Evolutionary conservation across 2,113 vertebrate species (phyloP).

Genomic region (Dicaeum eximium): DNA sequence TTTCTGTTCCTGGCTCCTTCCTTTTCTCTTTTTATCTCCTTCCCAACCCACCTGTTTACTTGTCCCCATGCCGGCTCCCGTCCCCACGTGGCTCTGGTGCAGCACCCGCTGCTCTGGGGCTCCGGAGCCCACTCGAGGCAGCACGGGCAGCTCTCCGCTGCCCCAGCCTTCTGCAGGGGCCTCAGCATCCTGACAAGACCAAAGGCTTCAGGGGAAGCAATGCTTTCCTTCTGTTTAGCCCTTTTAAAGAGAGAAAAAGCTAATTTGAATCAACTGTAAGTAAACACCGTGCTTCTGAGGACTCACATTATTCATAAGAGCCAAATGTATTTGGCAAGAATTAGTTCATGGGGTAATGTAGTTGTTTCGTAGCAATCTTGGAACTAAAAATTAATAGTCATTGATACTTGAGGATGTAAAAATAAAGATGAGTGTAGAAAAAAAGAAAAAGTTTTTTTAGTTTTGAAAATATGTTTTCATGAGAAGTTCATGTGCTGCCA

Average conservation of each 20-base stretch:
- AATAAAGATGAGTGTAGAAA: background rate
- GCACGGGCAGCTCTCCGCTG: accelerated
- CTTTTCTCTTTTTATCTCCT: background rate
- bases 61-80: accelerated
- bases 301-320: background rate
- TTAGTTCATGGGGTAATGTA: background rate
- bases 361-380: background rate
- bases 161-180: background rate
- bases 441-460: background rate
- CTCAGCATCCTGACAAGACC: background rate
- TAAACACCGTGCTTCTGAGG: background rate
- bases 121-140: background rate
- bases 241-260: background rate
- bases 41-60: background rate
- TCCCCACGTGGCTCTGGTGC: accelerated
- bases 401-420: background rate
- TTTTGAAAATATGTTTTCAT: background rate
- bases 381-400: background rate
- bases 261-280: background rate
- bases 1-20: background rate
- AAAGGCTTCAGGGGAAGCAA: background rate
- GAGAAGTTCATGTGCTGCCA: background rate
- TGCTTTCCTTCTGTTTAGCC: background rate
- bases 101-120: accelerated
- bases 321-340: background rate